A percentile compares a stretch with the other conserved stretches of the same genome.
These are phyloP conservation scores for Mylabris sibirica DNA, from an alignment of 2,888 invertebrate genomes.

Conservation along the genomic window DNA sequence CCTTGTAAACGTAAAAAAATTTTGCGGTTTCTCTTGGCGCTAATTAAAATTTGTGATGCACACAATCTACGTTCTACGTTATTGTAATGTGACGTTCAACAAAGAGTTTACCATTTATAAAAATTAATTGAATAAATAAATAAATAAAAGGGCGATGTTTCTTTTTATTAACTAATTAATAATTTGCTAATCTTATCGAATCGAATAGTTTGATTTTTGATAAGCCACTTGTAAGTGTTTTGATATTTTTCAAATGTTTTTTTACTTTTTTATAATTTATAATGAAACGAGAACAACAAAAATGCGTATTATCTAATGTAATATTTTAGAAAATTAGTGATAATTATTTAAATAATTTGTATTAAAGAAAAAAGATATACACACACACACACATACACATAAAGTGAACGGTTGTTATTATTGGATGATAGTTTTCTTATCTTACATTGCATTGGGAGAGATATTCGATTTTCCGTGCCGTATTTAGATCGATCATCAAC, in stretches of 20 bases:
- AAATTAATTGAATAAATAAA: too few relatives aligned
- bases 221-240: neutral
- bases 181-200: neutral
- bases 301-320: neutral
- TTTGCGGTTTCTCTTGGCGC: neutral
- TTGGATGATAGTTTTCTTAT: constrained; percentile 19
- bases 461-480: constrained; percentile 50
- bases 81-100: neutral
- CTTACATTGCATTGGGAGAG: constrained; percentile 54
- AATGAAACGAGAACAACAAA: too few relatives aligned
- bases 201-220: neutral
- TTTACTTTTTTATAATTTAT: too few relatives aligned
- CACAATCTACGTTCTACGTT: neutral
- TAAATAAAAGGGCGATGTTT: neutral
- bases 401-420: neutral
- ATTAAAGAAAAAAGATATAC: neutral
- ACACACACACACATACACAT: too few relatives aligned
- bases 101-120: neutral
- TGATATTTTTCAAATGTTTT: neutral
- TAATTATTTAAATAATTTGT: neutral
- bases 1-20: neutral
- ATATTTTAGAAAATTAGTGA: neutral
- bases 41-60: neutral
- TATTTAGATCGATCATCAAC: constrained; percentile 50
- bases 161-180: neutral